These are phyloP conservation scores for Colius striatus DNA, from an alignment of 2,113 vertebrate genomes.

Conservation along the genomic window DNA sequence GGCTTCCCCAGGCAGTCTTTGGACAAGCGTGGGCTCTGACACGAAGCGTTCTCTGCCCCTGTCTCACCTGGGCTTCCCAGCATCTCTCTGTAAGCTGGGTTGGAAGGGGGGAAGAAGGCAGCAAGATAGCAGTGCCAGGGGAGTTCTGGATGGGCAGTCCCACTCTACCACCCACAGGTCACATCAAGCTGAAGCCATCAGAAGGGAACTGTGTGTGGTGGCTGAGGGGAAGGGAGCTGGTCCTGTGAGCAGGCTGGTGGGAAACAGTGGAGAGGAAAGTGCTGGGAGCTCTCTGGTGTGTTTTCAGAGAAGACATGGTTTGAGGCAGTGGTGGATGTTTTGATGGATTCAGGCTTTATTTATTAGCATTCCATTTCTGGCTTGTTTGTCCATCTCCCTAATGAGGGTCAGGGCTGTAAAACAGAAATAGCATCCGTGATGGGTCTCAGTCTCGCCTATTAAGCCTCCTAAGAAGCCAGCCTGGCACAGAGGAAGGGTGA, in stretches of 20 bases:
- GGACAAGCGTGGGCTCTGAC: too few species aligned
- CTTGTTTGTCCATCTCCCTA: constrained; percentile 37
- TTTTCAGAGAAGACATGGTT: not conserved
- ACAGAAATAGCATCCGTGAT: not conserved
- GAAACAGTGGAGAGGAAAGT: not conserved
- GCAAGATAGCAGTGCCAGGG: not conserved
- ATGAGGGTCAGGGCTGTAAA: constrained; percentile 22
- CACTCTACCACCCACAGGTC: fast-evolving
- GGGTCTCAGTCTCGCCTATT: not conserved
- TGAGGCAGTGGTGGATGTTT: not conserved
- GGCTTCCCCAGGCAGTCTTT: too few species aligned
- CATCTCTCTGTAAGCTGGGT: too few species aligned
- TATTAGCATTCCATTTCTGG: not conserved
- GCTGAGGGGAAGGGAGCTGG: not conserved
- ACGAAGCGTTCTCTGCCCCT: too few species aligned
- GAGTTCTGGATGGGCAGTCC: not conserved
- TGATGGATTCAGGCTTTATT: constrained; percentile 4
- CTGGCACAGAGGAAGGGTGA: not conserved
- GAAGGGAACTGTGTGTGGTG: fast-evolving
- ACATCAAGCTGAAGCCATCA: fast-evolving
- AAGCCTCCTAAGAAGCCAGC: not conserved
- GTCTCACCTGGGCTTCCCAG: too few species aligned
- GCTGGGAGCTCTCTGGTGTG: not conserved
- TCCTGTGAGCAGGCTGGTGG: not conserved
- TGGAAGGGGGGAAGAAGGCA: too few species aligned